Conservation (phyloP, 2,113 vertebrate species). For the Menidia beryllina region DNA sequence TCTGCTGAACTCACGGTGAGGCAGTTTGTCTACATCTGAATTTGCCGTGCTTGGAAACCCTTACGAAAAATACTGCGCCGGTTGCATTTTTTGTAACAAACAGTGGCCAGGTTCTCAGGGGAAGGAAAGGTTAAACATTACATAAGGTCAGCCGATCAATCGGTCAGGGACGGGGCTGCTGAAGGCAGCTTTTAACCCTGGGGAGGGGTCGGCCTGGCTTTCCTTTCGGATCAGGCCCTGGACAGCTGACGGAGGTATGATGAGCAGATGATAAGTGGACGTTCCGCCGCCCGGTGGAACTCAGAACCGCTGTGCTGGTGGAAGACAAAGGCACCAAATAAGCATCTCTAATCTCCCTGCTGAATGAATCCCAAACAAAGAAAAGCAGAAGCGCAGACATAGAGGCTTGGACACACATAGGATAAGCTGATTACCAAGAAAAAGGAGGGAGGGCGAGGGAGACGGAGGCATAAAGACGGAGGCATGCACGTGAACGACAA, state of each 20-base stretch:
- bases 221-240: conserved; percentile 11
- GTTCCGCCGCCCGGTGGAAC: conserved; percentile 43
- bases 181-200: conserved; percentile 2
- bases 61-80: background rate
- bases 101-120: background rate
- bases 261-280: conserved; percentile 42
- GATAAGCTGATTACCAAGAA: conserved; percentile 82
- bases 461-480: conserved; percentile 45
- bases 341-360: conserved; percentile 84
- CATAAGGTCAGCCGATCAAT: conserved; percentile 40
- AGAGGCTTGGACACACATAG: conserved; percentile 79
- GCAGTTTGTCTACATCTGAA: background rate
- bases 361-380: conserved; percentile 83
- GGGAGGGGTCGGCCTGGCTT: conserved; percentile 12
- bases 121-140: conserved; percentile 22
- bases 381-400: conserved; percentile 76
- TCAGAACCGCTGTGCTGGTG: conserved; percentile 45
- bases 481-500: conserved; percentile 53
- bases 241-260: conserved; percentile 40
- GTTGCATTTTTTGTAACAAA: conserved; percentile 6
- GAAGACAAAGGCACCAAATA: conserved; percentile 81
- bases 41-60: background rate
- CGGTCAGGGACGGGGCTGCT: conserved; percentile 1
- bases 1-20: no score
- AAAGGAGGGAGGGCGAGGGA: conserved; percentile 50